Conservation (phyloP, 2,888 invertebrate species). For the Papilio elwesi region DNA sequence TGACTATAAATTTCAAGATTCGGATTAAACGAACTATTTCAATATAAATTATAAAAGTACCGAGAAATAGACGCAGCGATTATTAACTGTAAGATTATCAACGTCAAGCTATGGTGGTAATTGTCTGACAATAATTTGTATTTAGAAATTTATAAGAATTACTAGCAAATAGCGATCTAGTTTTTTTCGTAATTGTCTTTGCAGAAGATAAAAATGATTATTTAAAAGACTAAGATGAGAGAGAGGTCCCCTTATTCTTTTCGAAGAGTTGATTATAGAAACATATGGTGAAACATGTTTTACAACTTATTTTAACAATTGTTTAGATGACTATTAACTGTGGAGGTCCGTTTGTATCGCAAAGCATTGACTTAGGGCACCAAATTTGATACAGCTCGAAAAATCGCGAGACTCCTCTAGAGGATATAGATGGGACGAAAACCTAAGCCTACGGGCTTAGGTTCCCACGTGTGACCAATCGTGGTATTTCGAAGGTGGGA, state of each 20-base stretch:
- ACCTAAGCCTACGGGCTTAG: too few relatives aligned
- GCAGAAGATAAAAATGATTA: background rate
- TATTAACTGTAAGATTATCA: background rate
- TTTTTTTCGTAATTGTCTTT: conserved; percentile 7
- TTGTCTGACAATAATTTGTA: conserved; percentile 2
- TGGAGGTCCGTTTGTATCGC: too few relatives aligned
- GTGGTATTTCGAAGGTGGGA: too few relatives aligned
- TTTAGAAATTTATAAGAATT: conserved; percentile 23
- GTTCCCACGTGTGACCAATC: too few relatives aligned
- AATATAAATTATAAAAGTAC: background rate
- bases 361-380: too few relatives aligned
- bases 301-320: too few relatives aligned
- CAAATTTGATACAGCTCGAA: too few relatives aligned
- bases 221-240: background rate
- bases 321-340: too few relatives aligned
- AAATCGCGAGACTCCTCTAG: too few relatives aligned
- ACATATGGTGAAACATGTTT: too few relatives aligned
- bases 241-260: background rate
- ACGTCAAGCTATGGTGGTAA: conserved; percentile 16
- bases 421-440: too few relatives aligned
- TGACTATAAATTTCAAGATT: too few relatives aligned
- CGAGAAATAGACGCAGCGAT: background rate
- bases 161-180: conserved; percentile 9
- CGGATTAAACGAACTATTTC: background rate
- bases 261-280: background rate